These are phyloP conservation scores for Setophaga coronata DNA, from an alignment of 2,113 vertebrate species.

Conservation along the genomic window DNA sequence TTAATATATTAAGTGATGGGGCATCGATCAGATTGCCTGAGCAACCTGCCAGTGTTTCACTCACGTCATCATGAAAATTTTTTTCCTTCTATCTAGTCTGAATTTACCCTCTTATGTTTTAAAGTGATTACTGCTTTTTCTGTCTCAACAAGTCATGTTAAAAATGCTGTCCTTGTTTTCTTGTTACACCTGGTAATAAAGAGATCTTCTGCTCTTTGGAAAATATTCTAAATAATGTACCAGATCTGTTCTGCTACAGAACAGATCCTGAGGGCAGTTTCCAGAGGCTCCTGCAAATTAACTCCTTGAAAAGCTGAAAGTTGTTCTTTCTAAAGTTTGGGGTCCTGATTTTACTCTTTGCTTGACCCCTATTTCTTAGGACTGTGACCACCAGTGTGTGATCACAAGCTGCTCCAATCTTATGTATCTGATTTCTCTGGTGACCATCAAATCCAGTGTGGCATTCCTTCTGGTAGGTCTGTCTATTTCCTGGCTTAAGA, in stretches of 20 bases:
- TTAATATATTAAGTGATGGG: neutral
- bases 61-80: rapidly evolving
- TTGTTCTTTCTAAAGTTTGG: neutral
- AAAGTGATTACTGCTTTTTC: neutral
- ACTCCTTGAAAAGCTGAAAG: neutral
- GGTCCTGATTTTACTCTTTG: rapidly evolving
- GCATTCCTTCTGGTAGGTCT: rapidly evolving
- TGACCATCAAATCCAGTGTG: neutral
- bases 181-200: rapidly evolving
- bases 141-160: neutral
- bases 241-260: neutral
- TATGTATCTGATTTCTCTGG: neutral
- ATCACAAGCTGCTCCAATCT: neutral
- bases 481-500: neutral
- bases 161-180: neutral
- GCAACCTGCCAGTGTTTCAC: neutral
- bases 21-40: rapidly evolving
- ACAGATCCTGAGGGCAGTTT: no score
- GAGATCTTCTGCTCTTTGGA: neutral
- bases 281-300: neutral
- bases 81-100: neutral
- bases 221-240: neutral
- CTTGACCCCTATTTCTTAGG: neutral
- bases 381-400: no score
- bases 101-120: neutral